Evolutionary conservation across 1,140 invertebrate genomes (phyloP), one percentile per base, ranked within the genome.

Genomic region (Drosophila sulfurigaster): DNA sequence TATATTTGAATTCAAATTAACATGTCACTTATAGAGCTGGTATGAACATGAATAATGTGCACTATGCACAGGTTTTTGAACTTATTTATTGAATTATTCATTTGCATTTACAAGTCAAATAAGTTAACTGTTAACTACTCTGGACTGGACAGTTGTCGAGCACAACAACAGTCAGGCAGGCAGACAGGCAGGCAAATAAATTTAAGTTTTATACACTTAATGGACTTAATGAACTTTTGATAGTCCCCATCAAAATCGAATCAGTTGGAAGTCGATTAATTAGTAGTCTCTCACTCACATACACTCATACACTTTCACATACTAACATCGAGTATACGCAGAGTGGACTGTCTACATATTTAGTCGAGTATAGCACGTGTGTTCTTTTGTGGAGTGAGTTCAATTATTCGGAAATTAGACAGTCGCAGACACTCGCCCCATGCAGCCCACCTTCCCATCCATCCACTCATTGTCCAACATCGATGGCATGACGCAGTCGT

Each of bases 241-340:
- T 89, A 75, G 83, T 83, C 64, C 82, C 78, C 81, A 89, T 89
- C 85, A 89, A 89, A 89, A 77, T 79, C 75, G 85, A 89, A 89
- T 89, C 85, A 89, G 85, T 81, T 81, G 85, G 75, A 83, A 89
- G 85, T 89, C 85, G 85, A 89, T 89, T 89, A 89, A 89, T 89
- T 85, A 89, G 81, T 51, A 66, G 46, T 56, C 62, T 32, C 52
- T 54, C 41, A 38, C 63, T 56, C 52, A 54, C 70, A 41, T 43
- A 45, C 30, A 56, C 30, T 45, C 54, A 16, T 11, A 64, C 41
- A 64, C 43, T 13, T 0, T 2, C 5, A 49, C 0, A 28, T 5
- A 35, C 30, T 28, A 7, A 5, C 20, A 5, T 54, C 0, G 28
- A 57, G 13, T 30, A 57, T 57, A 52, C 32, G 60, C 57, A 52